Base-by-base conservation (phyloP, 2,797 vertebrate species). In the Ctenopoma multispine region DNA sequence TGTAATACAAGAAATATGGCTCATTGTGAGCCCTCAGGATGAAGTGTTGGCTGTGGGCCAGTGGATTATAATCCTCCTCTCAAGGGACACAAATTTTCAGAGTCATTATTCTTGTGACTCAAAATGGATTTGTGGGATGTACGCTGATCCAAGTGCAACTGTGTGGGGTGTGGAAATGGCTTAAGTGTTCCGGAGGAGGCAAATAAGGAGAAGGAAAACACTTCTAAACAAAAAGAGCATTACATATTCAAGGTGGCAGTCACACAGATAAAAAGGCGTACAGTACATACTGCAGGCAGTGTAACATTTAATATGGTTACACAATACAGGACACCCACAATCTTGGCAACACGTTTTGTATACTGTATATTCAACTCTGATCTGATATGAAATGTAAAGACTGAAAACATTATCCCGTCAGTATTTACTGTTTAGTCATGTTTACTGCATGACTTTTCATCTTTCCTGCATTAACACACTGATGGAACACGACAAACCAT, bases 91-190 rank as follows among this genome's bases (percentile, higher is more conserved):
- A 74, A 31, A 67, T 72, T 36, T 82, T 81, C 72, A 54, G 74
- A 78, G 74, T 84, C 80, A 77, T 82, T 79, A 77, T 85, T 85
- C 75, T 69, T 68, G 49, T 15, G 36, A 65, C 77, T 84, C 73
- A 56, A 69, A 84, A 40, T 67, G 74, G 79, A 80, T 85, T 82
- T 87, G 56, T 36, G 72, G 53, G 69, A 64, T 72, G 78, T 70
- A 21, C 54, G 73, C 64, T 69, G 69, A 77, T 85, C 81, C 70
- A 56, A 75, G 70, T 70, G 80, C 76, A 65, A 80, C 80, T 82
- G 84, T 82, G 85, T 81, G 84, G 69, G 82, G 70, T 83, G 80
- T 78, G 75, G 69, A 72, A 87, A 81, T 63, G 68, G 79, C 65
- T 81, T 78, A 70, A 80, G 72, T 69, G 67, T 79, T 88, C 72